phyloP scores from a whole-genome alignment of 2,797 vertebrate species.

The Falco berigora region DNA sequence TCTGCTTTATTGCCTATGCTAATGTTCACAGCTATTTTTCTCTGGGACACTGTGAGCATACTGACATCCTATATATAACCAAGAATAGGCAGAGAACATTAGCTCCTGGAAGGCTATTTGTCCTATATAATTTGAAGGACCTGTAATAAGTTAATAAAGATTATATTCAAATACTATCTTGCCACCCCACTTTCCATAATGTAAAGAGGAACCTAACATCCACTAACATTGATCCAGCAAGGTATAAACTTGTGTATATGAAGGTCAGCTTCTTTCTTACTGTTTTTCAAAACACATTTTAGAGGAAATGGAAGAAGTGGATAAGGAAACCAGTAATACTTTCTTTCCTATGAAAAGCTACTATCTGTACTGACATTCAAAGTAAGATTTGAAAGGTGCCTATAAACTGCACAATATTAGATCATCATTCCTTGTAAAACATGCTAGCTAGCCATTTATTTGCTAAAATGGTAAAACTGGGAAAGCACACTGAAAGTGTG shows the following conservation, averaged over 20 bases:
- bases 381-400: not conserved
- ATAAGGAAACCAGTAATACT: not conserved
- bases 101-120: not conserved
- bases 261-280: not conserved
- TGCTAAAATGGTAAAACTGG: not conserved
- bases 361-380: not conserved
- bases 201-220: not conserved
- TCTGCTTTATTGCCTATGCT: not conserved
- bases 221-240: not conserved
- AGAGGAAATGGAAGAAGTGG: not conserved
- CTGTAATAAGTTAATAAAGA: not conserved
- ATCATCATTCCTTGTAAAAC: not conserved
- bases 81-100: not conserved
- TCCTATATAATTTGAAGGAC: not conserved
- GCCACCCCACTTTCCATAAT: not conserved
- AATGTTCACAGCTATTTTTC: not conserved
- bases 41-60: not conserved
- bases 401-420: not conserved
- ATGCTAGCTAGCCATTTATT: not conserved
- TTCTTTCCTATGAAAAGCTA: not conserved
- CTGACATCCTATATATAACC: not conserved
- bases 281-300: not conserved
- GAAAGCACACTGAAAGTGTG: not conserved
- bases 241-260: not conserved
- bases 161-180: not conserved